Evolutionary conservation across 2,888 invertebrate genomes (phyloP).

Genomic region (Malthinus flaveolus): DNA sequence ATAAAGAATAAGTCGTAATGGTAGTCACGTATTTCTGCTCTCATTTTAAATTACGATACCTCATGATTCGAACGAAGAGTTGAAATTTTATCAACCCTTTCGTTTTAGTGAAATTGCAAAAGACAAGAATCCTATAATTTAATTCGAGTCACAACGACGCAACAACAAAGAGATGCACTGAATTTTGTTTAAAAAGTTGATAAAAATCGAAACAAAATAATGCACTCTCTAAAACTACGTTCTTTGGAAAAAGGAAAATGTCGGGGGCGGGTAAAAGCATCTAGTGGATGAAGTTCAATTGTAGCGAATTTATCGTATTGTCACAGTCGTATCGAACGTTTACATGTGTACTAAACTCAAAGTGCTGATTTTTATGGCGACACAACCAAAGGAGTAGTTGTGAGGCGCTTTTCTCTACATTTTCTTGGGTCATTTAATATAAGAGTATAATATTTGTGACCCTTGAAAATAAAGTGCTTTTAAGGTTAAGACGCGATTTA

Average conservation of each 20-base stretch:
- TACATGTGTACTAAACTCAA: slow-evolving; percentile 36
- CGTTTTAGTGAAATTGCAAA: not conserved
- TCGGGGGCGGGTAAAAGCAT: slow-evolving; percentile 29
- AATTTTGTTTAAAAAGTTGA: slow-evolving; percentile 17
- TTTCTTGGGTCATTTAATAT: slow-evolving; percentile 26
- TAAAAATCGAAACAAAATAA: slow-evolving; percentile 13
- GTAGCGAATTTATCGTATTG: slow-evolving; percentile 38
- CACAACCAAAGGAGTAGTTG: slow-evolving; percentile 19
- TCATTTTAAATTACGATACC: not conserved
- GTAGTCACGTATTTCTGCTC: not conserved
- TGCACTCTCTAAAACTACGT: slow-evolving; percentile 10
- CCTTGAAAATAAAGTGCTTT: slow-evolving; percentile 5
- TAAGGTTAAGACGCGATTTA: not conserved
- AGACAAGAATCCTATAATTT: not conserved
- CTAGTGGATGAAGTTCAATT: slow-evolving; percentile 36
- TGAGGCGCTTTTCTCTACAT: slow-evolving; percentile 7
- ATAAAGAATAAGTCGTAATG: not conserved
- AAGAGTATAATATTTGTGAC: slow-evolving; percentile 17
- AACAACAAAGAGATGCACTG: slow-evolving; percentile 5
- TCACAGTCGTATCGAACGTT: slow-evolving; percentile 34
- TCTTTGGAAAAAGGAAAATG: slow-evolving; percentile 15
- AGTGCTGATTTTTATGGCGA: slow-evolving; percentile 35
- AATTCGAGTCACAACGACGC: not conserved
- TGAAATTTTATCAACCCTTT: not conserved
- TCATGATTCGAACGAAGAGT: not conserved